These are phyloP conservation scores for Cepaea nemoralis DNA, from an alignment of 1,140 invertebrate genomes.

Conservation along the genomic window DNA sequence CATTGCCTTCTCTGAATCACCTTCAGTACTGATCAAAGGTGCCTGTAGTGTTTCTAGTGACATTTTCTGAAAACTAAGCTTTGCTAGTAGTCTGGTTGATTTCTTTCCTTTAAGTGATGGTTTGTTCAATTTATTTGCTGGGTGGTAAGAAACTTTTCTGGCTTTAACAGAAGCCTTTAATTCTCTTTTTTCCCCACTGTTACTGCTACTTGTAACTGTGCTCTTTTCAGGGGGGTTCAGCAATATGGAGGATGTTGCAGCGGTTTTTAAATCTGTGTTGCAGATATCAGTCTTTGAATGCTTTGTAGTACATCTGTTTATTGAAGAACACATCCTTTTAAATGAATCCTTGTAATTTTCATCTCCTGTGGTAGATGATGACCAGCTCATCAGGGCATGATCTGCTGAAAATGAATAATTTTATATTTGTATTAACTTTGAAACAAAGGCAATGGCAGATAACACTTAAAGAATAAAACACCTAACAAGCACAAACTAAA, in stretches of 20 bases:
- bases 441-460: background rate
- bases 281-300: background rate
- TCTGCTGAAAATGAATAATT: background rate
- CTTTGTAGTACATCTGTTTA: background rate
- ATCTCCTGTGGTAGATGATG: background rate
- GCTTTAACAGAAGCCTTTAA: background rate
- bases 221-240: background rate
- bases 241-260: background rate
- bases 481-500: too few relatives aligned
- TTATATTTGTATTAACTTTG: background rate
- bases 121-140: slow-evolving; percentile 1
- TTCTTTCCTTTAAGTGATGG: background rate
- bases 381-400: background rate
- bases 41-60: background rate
- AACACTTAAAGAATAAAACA: background rate
- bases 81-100: background rate
- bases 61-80: background rate
- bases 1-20: slow-evolving; percentile 2
- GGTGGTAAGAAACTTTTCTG: background rate
- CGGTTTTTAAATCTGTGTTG: background rate
- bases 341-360: slow-evolving; percentile 26
- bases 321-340: slow-evolving; percentile 14
- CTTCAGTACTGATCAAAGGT: slow-evolving; percentile 5
- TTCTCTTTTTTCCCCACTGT: background rate
- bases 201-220: background rate